A percentile compares a stretch with the other conserved stretches of the same genome.
Evolutionary conservation across 2,888 invertebrate species (phyloP).

Genomic region (Plusia festucae): DNA sequence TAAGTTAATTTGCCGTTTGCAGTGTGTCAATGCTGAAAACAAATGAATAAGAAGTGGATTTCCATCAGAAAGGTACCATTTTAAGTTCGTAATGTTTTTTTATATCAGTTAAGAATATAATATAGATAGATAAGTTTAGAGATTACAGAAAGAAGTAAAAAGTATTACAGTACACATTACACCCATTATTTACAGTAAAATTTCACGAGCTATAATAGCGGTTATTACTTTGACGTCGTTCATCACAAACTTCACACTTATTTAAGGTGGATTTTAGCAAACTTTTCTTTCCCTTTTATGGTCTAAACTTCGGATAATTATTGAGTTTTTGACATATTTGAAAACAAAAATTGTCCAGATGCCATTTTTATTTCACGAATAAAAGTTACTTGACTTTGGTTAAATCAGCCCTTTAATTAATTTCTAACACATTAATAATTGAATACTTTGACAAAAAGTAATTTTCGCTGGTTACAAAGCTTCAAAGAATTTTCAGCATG

Average conservation of each 20-base stretch:
- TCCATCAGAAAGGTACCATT: constrained; percentile 32
- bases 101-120: background rate
- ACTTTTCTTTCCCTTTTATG: too few species aligned
- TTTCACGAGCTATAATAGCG: background rate
- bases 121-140: background rate
- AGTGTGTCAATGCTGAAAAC: constrained; percentile 27
- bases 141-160: background rate
- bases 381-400: too few species aligned
- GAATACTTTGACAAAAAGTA: background rate
- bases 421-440: background rate
- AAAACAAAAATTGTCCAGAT: too few species aligned
- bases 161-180: too few species aligned
- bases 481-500: background rate
- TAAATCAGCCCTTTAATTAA: background rate
- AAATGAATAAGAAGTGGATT: constrained; percentile 9
- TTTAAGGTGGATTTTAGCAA: too few species aligned
- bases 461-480: background rate
- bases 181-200: background rate
- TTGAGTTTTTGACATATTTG: too few species aligned
- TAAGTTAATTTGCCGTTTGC: constrained; percentile 49
- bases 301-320: too few species aligned
- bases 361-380: too few species aligned
- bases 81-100: background rate
- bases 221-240: background rate
- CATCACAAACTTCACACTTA: too few species aligned